These are phyloP conservation scores for Poeciliopsis paucimaculata DNA, from an alignment of 2,797 vertebrate species.

Conservation along the genomic window DNA sequence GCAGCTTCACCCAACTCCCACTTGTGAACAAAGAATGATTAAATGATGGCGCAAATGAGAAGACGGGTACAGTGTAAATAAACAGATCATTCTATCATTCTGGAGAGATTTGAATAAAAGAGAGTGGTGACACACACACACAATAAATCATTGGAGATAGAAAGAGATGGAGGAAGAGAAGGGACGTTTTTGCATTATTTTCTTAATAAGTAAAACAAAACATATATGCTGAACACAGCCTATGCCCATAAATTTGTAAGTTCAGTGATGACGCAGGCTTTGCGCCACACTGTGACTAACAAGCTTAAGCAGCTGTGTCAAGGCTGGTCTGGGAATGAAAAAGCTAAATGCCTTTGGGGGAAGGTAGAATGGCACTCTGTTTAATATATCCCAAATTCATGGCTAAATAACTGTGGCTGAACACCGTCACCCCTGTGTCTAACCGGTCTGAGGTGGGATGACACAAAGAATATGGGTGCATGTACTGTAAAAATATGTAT, in stretches of 20 bases:
- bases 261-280: constrained; percentile 36
- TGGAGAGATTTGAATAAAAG: neutral
- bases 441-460: constrained; percentile 19
- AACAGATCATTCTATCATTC: constrained; percentile 24
- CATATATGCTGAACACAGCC: neutral
- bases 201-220: neutral
- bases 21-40: constrained; percentile 20
- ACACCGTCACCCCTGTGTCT: constrained; percentile 21
- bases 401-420: constrained; percentile 17
- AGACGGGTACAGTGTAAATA: constrained; percentile 22
- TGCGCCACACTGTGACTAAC: constrained; percentile 52
- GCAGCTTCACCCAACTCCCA: constrained; percentile 23
- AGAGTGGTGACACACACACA: neutral
- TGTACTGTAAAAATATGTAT: constrained; percentile 1
- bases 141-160: neutral
- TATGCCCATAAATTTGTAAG: constrained; percentile 25
- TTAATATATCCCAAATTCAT: constrained; percentile 7
- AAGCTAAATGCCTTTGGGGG: constrained; percentile 19
- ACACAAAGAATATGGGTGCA: neutral
- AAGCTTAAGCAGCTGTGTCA: constrained; percentile 38
- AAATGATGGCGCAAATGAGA: constrained; percentile 10
- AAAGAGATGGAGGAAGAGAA: neutral
- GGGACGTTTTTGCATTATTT: neutral
- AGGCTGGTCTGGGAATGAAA: constrained; percentile 27
- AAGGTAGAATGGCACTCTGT: constrained; percentile 15